A percentile compares a stretch with the other conserved stretches of the same genome.
Evolutionary conservation across 2,888 invertebrate species (phyloP).

Genomic region (Camptogramma bilineatum): DNA sequence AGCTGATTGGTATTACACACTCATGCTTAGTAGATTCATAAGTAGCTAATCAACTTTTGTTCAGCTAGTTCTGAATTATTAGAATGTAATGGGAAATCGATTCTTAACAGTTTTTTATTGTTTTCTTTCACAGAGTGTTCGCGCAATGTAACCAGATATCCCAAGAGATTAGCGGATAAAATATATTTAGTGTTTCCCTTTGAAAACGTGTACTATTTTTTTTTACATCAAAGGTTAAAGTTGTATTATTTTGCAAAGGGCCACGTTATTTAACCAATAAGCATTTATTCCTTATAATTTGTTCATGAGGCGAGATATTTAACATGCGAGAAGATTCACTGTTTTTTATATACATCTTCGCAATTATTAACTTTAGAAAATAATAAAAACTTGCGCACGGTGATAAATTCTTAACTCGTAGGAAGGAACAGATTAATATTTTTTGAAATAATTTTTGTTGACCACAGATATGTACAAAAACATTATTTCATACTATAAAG

Average conservation of each 20-base stretch:
- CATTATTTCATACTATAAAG: background rate
- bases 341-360: background rate
- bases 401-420: background rate
- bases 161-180: constrained; percentile 31
- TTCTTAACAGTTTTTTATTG: background rate
- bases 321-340: background rate
- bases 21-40: background rate
- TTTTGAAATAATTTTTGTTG: background rate
- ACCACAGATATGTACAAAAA: background rate
- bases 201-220: constrained; percentile 20
- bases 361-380: background rate
- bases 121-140: constrained; percentile 69
- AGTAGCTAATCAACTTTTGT: background rate
- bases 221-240: constrained; percentile 8
- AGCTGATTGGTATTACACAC: too few relatives aligned
- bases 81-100: background rate
- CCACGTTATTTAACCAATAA: constrained; percentile 47
- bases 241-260: constrained; percentile 51
- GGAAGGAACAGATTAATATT: background rate
- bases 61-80: background rate
- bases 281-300: background rate
- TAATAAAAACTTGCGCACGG: background rate
- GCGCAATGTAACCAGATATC: constrained; percentile 60
- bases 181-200: constrained; percentile 22
- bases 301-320: background rate